Evolutionary conservation across 2,888 invertebrate species (phyloP).

Genomic region (Ligdia adustata): DNA sequence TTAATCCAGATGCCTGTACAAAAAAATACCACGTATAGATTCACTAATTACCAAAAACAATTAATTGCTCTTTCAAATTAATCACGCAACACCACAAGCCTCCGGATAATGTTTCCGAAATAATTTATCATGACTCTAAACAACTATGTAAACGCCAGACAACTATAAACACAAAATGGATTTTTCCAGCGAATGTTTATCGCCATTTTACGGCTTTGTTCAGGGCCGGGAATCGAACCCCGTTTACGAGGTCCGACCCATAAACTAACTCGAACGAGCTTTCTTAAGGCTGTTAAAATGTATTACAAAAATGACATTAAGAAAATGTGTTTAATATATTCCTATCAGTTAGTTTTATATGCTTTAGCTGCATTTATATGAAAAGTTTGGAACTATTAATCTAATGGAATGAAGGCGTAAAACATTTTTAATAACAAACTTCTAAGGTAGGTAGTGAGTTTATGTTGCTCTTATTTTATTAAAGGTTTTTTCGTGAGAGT

Average conservation of each 20-base stretch:
- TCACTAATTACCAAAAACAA: too few species aligned
- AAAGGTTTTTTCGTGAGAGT: too few species aligned
- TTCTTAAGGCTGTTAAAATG: slow-evolving; percentile 58
- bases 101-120: not conserved
- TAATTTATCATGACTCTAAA: slow-evolving; percentile 31
- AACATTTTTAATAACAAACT: too few species aligned
- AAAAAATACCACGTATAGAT: too few species aligned
- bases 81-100: too few species aligned
- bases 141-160: slow-evolving; percentile 47
- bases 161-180: slow-evolving; percentile 54
- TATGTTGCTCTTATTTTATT: not conserved
- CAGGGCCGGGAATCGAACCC: slow-evolving; percentile 62
- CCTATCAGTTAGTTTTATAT: slow-evolving; percentile 28
- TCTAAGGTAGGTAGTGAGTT: too few species aligned
- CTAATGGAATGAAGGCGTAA: not conserved
- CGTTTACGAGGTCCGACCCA: slow-evolving; percentile 62
- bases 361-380: slow-evolving; percentile 6
- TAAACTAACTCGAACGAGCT: slow-evolving; percentile 61
- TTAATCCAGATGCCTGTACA: too few species aligned
- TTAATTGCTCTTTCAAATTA: too few species aligned
- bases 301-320: slow-evolving; percentile 51
- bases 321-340: slow-evolving; percentile 40
- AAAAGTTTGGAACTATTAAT: not conserved
- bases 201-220: slow-evolving; percentile 61
- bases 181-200: slow-evolving; percentile 60